A percentile compares a stretch with the other conserved stretches of the same genome.
phyloP scores from a whole-genome alignment of 2,888 invertebrate genomes.

The Glomeris marginata region DNA sequence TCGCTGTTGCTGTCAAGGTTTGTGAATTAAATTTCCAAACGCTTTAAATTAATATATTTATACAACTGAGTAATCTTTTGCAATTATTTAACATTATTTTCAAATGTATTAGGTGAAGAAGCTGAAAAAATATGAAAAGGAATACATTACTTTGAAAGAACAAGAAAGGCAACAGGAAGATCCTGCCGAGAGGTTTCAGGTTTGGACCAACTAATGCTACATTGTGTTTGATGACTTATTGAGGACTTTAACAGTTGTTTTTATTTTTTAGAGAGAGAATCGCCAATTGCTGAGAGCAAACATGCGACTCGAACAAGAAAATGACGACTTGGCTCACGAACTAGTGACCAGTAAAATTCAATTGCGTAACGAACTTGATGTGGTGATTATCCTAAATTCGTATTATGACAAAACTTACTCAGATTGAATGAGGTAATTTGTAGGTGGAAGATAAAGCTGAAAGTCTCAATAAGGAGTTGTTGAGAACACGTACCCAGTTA shows the following conservation, averaged over 20 bases:
- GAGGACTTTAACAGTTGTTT: conserved; percentile 1
- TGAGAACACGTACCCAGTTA: conserved; percentile 32
- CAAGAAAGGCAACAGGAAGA: conserved; percentile 32
- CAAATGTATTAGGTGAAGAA: conserved; percentile 42
- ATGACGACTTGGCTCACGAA: conserved; percentile 42
- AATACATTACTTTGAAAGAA: conserved; percentile 61
- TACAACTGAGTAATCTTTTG: neutral
- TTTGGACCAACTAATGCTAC: neutral
- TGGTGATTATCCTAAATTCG: conserved; percentile 4
- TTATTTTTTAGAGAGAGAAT: conserved; percentile 29
- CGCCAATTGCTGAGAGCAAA: conserved; percentile 35
- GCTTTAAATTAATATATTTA: neutral
- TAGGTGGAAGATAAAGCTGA: conserved; percentile 35
- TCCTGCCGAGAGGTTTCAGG: conserved; percentile 31
- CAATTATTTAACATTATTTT: neutral
- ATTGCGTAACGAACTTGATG: conserved; percentile 31
- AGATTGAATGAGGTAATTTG: neutral
- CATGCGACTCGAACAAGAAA: conserved; percentile 41
- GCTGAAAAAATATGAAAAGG: conserved; percentile 85
- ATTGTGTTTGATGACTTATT: neutral
- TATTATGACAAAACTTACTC: conserved; percentile 3
- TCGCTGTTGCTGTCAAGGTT: conserved; percentile 80
- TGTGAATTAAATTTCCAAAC: neutral
- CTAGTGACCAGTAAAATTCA: conserved; percentile 40
- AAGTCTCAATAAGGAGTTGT: conserved; percentile 29